Conservation (phyloP, 2,113 vertebrate genomes). For the Festucalex cinctus region DNA sequence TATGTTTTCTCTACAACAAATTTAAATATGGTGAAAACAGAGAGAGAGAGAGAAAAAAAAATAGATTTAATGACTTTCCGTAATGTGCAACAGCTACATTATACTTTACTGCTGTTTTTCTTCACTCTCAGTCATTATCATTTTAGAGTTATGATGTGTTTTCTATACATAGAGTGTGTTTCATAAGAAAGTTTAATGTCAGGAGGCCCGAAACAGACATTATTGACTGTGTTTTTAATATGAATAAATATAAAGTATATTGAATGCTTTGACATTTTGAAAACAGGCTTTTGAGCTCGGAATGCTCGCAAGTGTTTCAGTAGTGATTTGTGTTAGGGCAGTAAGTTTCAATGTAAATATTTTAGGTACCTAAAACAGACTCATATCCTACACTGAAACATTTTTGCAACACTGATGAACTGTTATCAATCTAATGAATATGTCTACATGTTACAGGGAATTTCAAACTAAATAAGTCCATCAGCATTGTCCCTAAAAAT, state of each 20-base stretch:
- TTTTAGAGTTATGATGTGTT: background rate
- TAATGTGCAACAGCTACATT: background rate
- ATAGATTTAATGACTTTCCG: conserved; percentile 37
- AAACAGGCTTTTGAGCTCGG: too few relatives aligned
- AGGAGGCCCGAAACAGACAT: background rate
- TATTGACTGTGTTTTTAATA: too few relatives aligned
- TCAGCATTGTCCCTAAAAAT: background rate
- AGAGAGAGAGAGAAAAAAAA: background rate
- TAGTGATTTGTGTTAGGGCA: too few relatives aligned
- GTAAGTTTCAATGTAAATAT: too few relatives aligned
- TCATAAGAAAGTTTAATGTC: background rate
- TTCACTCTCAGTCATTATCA: background rate
- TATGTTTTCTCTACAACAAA: background rate
- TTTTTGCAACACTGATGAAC: too few relatives aligned
- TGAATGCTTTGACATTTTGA: too few relatives aligned
- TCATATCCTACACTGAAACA: too few relatives aligned
- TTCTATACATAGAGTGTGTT: background rate
- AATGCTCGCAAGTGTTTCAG: too few relatives aligned
- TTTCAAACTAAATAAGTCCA: background rate
- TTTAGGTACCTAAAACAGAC: too few relatives aligned
- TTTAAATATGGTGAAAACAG: conserved; percentile 22
- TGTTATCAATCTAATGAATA: too few relatives aligned
- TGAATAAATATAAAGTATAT: too few relatives aligned
- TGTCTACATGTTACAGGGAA: background rate
- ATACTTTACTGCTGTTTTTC: background rate